Conservation (phyloP, 1,140 invertebrate species). For the Drosophila littoralis region DNA sequence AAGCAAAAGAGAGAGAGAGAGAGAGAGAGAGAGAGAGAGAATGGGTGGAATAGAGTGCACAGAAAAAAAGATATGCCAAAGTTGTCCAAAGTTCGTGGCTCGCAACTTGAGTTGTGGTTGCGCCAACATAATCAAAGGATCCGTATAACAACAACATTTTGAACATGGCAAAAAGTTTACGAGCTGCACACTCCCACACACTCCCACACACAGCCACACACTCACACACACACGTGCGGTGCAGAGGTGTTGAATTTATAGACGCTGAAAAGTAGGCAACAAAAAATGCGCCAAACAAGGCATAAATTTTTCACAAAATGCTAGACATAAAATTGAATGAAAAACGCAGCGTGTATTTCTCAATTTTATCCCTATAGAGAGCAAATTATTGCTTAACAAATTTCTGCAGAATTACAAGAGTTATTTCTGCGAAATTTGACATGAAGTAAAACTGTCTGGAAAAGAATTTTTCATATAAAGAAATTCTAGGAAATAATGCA, state of each 20-base stretch:
- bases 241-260: conserved; percentile 73
- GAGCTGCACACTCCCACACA: conserved; percentile 53
- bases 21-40: background rate
- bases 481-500: too few species aligned
- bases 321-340: background rate
- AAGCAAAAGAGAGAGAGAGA: background rate
- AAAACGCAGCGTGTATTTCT: background rate
- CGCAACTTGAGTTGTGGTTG: conserved; percentile 62
- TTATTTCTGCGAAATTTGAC: background rate
- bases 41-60: conserved; percentile 32
- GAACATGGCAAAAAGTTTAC: conserved; percentile 59
- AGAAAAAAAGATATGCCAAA: conserved; percentile 61
- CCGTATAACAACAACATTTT: conserved; percentile 24
- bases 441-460: background rate
- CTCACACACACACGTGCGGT: conserved; percentile 16
- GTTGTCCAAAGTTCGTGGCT: conserved; percentile 33
- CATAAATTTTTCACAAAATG: conserved; percentile 24
- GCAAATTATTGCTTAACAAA: background rate
- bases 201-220: conserved; percentile 8
- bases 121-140: conserved; percentile 68
- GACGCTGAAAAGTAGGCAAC: conserved; percentile 72
- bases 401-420: background rate
- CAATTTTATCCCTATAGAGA: background rate
- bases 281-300: background rate
- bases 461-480: too few species aligned